A percentile compares a stretch with the other conserved stretches of the same genome.
Conservation (phyloP, 2,113 vertebrate genomes). For the Notechis scutatus region DNA sequence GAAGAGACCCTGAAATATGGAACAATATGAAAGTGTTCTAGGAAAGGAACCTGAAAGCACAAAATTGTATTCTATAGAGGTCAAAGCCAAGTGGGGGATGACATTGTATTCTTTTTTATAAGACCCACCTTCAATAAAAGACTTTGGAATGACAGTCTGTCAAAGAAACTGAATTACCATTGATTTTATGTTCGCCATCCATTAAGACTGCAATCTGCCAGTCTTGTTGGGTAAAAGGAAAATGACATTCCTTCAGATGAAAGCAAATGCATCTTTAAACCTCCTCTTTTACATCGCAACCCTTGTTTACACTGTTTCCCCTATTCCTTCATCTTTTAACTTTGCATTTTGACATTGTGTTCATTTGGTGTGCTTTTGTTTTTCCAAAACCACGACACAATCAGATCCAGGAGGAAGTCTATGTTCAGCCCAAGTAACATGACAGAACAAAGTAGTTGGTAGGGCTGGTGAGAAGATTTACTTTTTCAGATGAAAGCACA, state of each 20-base stretch:
- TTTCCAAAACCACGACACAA: neutral
- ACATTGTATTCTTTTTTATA: neutral
- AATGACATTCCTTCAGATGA: neutral
- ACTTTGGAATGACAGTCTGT: neutral
- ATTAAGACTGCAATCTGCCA: neutral
- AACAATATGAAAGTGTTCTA: neutral
- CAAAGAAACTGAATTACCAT: neutral
- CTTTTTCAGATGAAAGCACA: neutral
- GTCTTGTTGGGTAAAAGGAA: neutral
- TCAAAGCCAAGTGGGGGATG: neutral
- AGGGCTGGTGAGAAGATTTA: neutral
- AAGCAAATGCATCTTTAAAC: neutral
- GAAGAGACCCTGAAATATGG: neutral
- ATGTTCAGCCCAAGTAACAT: constrained; percentile 3
- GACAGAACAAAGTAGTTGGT: constrained; percentile 16
- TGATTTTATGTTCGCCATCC: neutral
- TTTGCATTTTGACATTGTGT: neutral
- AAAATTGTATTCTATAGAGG: neutral
- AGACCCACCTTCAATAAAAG: neutral
- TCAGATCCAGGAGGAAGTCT: neutral
- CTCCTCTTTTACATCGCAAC: neutral
- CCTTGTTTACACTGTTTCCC: neutral
- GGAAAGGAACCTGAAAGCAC: neutral
- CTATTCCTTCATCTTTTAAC: constrained; percentile 8
- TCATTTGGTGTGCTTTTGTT: neutral